Evolutionary conservation across 2,797 vertebrate genomes (phyloP).

Genomic region (Tapera naevia): DNA sequence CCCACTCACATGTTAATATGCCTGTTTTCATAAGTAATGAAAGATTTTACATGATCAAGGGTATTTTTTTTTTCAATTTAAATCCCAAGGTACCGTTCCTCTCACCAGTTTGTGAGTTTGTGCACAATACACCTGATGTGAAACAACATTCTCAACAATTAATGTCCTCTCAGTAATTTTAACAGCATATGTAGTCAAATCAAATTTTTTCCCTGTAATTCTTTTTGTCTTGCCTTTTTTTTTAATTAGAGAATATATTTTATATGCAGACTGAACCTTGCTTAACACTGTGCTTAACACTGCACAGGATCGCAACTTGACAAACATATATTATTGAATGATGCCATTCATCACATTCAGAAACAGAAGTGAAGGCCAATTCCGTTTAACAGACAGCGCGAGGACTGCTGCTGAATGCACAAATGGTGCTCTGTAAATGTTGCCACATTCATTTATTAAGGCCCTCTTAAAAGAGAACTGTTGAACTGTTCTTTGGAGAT

Average conservation of each 20-base stretch:
- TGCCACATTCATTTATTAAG: slow-evolving; percentile 25
- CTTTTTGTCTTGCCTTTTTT: slow-evolving; percentile 2
- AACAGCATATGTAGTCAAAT: neutral
- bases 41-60: neutral
- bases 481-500: neutral
- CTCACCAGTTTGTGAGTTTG: neutral
- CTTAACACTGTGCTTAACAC: slow-evolving; percentile 56
- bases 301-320: slow-evolving; percentile 55
- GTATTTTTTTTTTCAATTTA: neutral
- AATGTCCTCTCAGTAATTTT: neutral
- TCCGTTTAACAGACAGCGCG: slow-evolving; percentile 60
- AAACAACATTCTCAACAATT: neutral
- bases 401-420: slow-evolving; percentile 54
- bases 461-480: slow-evolving; percentile 5
- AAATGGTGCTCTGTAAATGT: slow-evolving; percentile 54
- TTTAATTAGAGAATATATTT: slow-evolving; percentile 34
- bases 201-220: neutral
- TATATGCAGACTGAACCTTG: slow-evolving; percentile 40
- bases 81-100: neutral
- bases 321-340: slow-evolving; percentile 70
- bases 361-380: slow-evolving; percentile 65
- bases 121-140: neutral
- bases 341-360: slow-evolving; percentile 68
- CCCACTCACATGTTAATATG: neutral
- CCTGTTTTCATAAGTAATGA: neutral